Conservation (phyloP, 2,888 invertebrate species). For the Lepidochrysops patricia region DNA sequence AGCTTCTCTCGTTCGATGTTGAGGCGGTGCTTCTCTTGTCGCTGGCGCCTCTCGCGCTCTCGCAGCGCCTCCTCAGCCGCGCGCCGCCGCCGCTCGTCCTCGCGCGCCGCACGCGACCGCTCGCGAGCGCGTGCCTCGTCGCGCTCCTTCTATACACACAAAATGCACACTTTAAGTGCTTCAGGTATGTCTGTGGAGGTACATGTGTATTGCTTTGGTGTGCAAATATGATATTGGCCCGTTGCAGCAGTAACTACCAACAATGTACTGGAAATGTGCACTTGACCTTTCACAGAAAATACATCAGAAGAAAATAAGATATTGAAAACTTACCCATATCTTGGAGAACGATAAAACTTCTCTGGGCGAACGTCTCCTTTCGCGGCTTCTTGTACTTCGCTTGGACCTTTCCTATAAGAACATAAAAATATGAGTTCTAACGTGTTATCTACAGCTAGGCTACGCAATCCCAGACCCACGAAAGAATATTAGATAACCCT, state of each 20-base stretch:
- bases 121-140: slow-evolving; percentile 84
- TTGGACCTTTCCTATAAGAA: slow-evolving; percentile 41
- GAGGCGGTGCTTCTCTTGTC: slow-evolving; percentile 88
- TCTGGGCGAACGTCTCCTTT: slow-evolving; percentile 71
- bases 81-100: slow-evolving; percentile 86
- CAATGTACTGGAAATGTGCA: too few species aligned
- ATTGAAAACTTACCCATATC: slow-evolving; percentile 81
- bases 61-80: slow-evolving; percentile 85
- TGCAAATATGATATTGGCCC: too few species aligned
- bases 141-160: slow-evolving; percentile 76
- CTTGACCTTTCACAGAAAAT: too few species aligned
- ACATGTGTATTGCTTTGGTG: too few species aligned
- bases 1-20: slow-evolving; percentile 87
- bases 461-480: too few species aligned
- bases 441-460: too few species aligned
- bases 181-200: too few species aligned
- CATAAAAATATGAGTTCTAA: too few species aligned
- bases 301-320: too few species aligned
- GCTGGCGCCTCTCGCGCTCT: slow-evolving; percentile 87
- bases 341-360: slow-evolving; percentile 86
- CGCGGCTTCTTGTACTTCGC: slow-evolving; percentile 60
- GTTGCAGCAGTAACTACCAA: too few species aligned
- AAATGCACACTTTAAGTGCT: slow-evolving; percentile 10
- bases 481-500: too few species aligned
- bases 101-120: slow-evolving; percentile 83